Evolutionary conservation across 2,888 invertebrate genomes (phyloP).

Genomic region (Apodemia duryi): DNA sequence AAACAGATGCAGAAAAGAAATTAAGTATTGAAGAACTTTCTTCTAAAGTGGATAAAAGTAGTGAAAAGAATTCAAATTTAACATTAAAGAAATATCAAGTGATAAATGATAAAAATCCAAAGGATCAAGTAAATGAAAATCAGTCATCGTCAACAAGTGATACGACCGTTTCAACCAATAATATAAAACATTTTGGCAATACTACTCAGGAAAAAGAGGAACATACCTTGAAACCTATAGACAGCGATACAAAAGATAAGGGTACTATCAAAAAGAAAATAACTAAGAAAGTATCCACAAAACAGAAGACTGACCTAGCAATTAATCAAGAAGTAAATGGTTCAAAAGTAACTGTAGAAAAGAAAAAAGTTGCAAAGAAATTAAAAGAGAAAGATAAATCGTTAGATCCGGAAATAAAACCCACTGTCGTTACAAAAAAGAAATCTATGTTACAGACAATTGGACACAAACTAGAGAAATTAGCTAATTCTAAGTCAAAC

Average conservation of each 20-base stretch:
- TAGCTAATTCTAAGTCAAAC: constrained; percentile 75
- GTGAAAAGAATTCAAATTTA: constrained; percentile 40
- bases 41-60: constrained; percentile 34
- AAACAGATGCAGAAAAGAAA: constrained; percentile 34
- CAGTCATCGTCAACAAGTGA: constrained; percentile 24
- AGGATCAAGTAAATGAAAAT: constrained; percentile 44
- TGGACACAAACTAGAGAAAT: constrained; percentile 87
- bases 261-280: constrained; percentile 67
- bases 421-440: constrained; percentile 69
- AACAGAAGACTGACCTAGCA: constrained; percentile 63
- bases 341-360: constrained; percentile 49
- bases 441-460: constrained; percentile 86
- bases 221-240: constrained; percentile 41
- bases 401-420: constrained; percentile 49
- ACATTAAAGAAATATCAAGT: constrained; percentile 62
- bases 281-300: constrained; percentile 66
- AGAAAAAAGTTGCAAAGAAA: constrained; percentile 68
- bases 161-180: constrained; percentile 38
- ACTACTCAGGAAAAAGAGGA: constrained; percentile 51
- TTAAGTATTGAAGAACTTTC: constrained; percentile 32
- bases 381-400: constrained; percentile 64
- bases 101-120: constrained; percentile 42
- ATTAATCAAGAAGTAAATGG: constrained; percentile 49
- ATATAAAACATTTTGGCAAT: constrained; percentile 39
- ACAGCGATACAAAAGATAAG: constrained; percentile 53